Percentiles rank a stretch among this genome's conserved stretches.
These are phyloP conservation scores for Enteromius afrohamiltoni DNA, from an alignment of 2,797 vertebrate species.

Conservation along the genomic window DNA sequence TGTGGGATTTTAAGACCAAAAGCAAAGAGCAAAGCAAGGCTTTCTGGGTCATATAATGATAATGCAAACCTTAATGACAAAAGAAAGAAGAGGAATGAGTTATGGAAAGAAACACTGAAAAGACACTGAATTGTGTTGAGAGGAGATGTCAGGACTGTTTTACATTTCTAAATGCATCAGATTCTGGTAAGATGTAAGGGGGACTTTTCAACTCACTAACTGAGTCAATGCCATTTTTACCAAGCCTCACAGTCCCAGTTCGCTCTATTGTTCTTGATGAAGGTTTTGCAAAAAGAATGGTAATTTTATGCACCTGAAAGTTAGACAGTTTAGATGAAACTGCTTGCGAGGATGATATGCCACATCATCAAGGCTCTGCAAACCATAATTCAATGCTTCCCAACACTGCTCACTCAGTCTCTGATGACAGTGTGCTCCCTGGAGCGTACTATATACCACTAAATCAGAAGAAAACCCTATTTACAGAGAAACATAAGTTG, in stretches of 20 bases:
- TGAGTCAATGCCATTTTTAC: neutral
- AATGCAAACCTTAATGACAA: neutral
- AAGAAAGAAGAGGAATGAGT: neutral
- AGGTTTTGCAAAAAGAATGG: neutral
- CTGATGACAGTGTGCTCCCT: slow-evolving; percentile 41
- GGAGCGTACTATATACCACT: slow-evolving; percentile 32
- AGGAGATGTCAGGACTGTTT: neutral
- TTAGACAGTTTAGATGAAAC: slow-evolving; percentile 1
- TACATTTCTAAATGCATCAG: neutral
- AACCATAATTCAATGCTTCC: slow-evolving; percentile 65
- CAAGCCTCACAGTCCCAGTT: neutral
- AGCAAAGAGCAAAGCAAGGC: neutral
- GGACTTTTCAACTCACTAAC: neutral
- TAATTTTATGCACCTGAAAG: neutral
- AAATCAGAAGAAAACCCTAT: slow-evolving; percentile 47
- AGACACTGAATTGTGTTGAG: neutral
- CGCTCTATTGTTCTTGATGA: neutral
- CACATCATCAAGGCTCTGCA: slow-evolving; percentile 55
- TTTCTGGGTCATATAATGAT: slow-evolving; percentile 15
- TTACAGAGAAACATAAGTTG: slow-evolving; percentile 56
- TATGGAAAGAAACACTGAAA: slow-evolving; percentile 2
- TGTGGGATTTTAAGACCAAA: neutral
- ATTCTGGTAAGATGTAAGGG: neutral
- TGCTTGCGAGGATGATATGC: slow-evolving; percentile 29
- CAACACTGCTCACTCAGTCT: slow-evolving; percentile 45